phyloP scores from a whole-genome alignment of 2,797 vertebrate species.

The Syndactyla subalaris region DNA sequence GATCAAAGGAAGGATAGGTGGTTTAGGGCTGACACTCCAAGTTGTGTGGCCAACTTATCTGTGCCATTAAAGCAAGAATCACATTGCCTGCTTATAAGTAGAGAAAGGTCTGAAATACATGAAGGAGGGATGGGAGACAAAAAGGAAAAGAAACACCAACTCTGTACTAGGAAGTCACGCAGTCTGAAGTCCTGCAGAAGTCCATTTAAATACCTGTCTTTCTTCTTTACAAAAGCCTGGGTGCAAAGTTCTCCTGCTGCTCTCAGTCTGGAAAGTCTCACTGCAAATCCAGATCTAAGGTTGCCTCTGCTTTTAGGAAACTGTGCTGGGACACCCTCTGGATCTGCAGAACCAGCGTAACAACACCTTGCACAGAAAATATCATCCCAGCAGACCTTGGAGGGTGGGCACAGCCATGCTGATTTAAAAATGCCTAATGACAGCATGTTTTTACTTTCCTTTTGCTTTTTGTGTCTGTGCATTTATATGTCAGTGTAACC shows the following conservation, averaged over 20 bases:
- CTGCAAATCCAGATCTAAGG: background rate
- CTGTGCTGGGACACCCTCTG: background rate
- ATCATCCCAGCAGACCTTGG: background rate
- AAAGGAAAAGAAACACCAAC: background rate
- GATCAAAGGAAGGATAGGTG: background rate
- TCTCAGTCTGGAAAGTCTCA: background rate
- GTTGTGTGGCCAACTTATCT: constrained; percentile 2
- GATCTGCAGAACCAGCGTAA: fast-evolving
- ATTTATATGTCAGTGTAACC: background rate
- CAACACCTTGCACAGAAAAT: background rate
- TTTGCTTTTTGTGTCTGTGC: background rate
- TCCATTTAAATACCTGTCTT: background rate
- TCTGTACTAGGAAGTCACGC: fast-evolving
- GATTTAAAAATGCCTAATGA: background rate
- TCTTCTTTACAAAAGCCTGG: background rate
- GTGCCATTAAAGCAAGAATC: background rate
- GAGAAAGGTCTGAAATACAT: constrained; percentile 8
- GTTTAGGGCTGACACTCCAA: background rate
- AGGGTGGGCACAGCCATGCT: fast-evolving
- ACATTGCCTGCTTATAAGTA: background rate
- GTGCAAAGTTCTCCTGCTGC: background rate
- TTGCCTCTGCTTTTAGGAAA: background rate
- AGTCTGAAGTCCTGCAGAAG: background rate
- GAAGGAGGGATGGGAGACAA: background rate
- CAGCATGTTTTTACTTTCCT: background rate